Percentiles rank a stretch among this genome's conserved stretches.
These are phyloP conservation scores for Oncorhynchus kisutch DNA, from an alignment of 2,113 vertebrate genomes.

Conservation along the genomic window DNA sequence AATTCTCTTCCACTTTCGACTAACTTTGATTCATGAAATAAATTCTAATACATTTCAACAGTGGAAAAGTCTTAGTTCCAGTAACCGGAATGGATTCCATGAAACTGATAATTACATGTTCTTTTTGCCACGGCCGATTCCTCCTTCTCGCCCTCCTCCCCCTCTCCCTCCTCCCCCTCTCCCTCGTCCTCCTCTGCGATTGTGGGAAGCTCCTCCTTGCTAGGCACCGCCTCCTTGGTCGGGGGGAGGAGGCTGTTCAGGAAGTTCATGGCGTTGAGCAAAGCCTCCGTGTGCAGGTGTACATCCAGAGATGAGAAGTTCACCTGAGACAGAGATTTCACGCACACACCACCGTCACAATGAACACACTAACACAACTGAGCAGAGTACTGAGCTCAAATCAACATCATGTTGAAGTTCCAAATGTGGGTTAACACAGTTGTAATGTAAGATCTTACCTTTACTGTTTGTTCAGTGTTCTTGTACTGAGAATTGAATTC, in stretches of 20 bases:
- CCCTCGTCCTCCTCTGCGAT: constrained; percentile 69
- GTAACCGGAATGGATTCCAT: too few relatives aligned
- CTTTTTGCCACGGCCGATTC: constrained; percentile 61
- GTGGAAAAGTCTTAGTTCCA: too few relatives aligned
- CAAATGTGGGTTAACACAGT: too few relatives aligned
- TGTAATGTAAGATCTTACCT: constrained; percentile 72
- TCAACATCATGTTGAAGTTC: too few relatives aligned
- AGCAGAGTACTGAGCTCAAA: too few relatives aligned
- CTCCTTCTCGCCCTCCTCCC: constrained; percentile 64
- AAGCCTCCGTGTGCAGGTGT: constrained; percentile 92
- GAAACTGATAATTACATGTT: constrained; percentile 50
- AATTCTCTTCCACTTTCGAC: too few relatives aligned
- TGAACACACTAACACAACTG: too few relatives aligned
- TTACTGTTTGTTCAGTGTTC: constrained; percentile 86
- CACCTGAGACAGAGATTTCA: constrained; percentile 53
- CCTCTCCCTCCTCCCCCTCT: constrained; percentile 75
- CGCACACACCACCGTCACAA: too few relatives aligned
- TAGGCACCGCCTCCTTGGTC: constrained; percentile 68
- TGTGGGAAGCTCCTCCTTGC: constrained; percentile 64
- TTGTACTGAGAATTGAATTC: constrained; percentile 82
- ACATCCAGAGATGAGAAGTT: constrained; percentile 95
- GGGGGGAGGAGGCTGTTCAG: constrained; percentile 83
- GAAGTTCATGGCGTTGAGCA: constrained; percentile 88
- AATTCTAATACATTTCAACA: too few relatives aligned
- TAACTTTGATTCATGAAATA: too few relatives aligned